Base-by-base conservation (phyloP, 1,140 invertebrate species). In the Drosophila truncata region DNA sequence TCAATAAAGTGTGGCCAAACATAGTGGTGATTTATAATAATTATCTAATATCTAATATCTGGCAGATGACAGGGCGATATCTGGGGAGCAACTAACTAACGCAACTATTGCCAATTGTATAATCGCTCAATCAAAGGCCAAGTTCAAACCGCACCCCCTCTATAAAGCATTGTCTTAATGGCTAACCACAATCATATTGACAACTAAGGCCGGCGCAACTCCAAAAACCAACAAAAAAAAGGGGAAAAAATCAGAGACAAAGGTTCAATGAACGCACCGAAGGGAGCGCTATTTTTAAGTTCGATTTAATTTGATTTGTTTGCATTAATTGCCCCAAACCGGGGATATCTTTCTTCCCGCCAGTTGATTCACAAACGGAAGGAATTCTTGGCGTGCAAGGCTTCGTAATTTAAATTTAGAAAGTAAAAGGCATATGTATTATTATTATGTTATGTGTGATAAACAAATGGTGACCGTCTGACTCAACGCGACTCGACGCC, bases 111-210 rank as follows among this genome's bases (percentile, higher is more conserved):
- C 55, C 61, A 70, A 74, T 82, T 73, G 63, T 57, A 65, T 65
- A 67, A 71, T 54, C 62, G 77, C 50, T 88, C 84, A 80, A 82
- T 83, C 77, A 84, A 87, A 74, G 73, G 70, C 81, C 80, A 87
- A 87, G 80, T 88, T 87, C 80, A 87, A 77, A 78, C 84, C 84
- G 76, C 84, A 84, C 84, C 84, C 84, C 47, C 27, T 75, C 78
- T 61, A 83, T 41, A 76, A 82, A 44, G 44, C 67, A 72, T 73
- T 72, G 70, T 73, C 67, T 73, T 73, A 73, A 71, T 72, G 69
- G 70, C 50, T 60, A 66, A 71, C 70, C 78, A 73, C 78, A 76
- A 80, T 31, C 60, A 57, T 74, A 82, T 67, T 72, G 78, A 81
- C 78, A 81, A 66, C 71, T 87, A 82, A 87, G 83, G 83, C 63